Evolutionary conservation across 2,888 invertebrate species (phyloP), one percentile per base, ranked within the genome.

Genomic region (Prosopocoilus inquinatus): DNA sequence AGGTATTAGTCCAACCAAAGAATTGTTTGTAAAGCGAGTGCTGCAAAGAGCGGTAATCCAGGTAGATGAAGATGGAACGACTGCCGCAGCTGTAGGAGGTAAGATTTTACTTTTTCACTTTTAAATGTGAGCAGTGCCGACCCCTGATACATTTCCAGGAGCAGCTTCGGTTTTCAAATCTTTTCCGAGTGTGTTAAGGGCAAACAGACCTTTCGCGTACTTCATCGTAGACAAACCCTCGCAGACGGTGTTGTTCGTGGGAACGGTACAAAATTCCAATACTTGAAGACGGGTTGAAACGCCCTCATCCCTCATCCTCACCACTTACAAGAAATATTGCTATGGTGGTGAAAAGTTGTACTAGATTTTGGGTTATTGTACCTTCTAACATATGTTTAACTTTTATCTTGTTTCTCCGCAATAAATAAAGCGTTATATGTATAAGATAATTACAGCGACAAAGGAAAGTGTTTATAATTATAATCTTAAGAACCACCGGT

Each of bases 31-130:
- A 5, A 84, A 85, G 0, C 79, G 83, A 7, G 79, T 88, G 11
- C 80, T 89, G 1, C 90, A 90, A 69, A 87, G 86, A 65, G 87
- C 89, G 3, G 84, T 84, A 65, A 87, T 90, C 59, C 86, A 88
- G 69, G 89, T 90, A 0, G 85, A 86, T 20, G 90, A 90, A 72
- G 81, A 87, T 55, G 90, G 90, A 2, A 89, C 89, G 0, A 81
- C 85, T 16, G 89, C 89, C 0, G 80, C 84, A 0, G 88, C 86
- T 0, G 80, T 81, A 0, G 82, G 87, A 2, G 20, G 20, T 28
- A 28, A 28, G 20, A 28, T 28, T 3, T 28, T 28, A 28, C 20
- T 28, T 28, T 7, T 28, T 28, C 20, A 4, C 20, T 28, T 28
- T 28, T 1, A 28, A 28, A 5, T n/a, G n/a, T n/a, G n/a, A n/a